Base-by-base conservation (phyloP, 2,888 invertebrate genomes). In the Pteria penguin region DNA sequence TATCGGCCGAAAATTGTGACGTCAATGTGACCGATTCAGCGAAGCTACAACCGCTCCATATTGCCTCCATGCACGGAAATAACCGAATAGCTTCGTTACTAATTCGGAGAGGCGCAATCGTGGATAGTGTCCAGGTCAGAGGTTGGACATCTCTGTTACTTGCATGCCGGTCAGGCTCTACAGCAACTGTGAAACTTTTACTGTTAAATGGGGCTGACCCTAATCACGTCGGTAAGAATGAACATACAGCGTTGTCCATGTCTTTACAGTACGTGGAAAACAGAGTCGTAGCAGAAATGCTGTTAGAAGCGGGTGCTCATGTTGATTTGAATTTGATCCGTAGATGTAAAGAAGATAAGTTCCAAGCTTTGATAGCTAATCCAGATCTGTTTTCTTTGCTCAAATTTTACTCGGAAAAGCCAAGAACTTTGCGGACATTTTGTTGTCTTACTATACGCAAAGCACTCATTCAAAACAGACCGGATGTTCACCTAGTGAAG, bases 151-250 rank as follows among this genome's bases (percentile, higher is more conserved):
- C 88, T 2, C 80, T 88, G 11, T 82, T 86, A 31, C 68, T 88
- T 24, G 85, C 88, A 3, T 86, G 87, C 66, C 82, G 85, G 14
- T 76, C 84, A 4, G 85, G 82, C 4, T 82, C 82, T 67, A 84
- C 75, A 27, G 80, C 84, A 2, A 85, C 84, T 0, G 84, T 84
- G 1, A 72, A 85, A 27, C 80, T 88, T 18, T 70, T 88, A 14
- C 70, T 88, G 3, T 73, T 87, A 24, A 88, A 88, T 74, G 88
- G 88, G 4, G 87, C 88, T 1, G 82, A 87, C 63, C 87, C 87
- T n/a, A 88, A 88, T 75, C 86, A 85, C 74, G 76, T 82, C 22
- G 87, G 87, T 32, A 75, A 81, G 69, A 87, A 88, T 69, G 87
- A 86, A 27, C 86, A 87, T 72, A 87, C 86, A 29, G 86, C 87